Percentiles rank a stretch among this genome's conserved stretches.
These are phyloP conservation scores for Troides aeacus DNA, from an alignment of 2,888 invertebrate genomes.

Conservation along the genomic window DNA sequence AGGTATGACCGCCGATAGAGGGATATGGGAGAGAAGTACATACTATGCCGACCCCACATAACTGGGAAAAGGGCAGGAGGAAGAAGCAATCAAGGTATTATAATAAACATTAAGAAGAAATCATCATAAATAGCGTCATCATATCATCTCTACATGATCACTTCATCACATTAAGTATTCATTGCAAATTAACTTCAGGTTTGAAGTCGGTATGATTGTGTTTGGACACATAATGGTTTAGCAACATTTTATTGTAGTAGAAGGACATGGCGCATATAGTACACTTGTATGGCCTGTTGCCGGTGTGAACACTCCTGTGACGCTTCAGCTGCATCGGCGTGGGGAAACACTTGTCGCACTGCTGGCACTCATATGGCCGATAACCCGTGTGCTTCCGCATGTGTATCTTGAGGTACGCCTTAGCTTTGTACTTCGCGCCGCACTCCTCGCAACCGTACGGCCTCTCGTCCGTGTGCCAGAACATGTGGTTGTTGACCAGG, in stretches of 20 bases:
- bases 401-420: slow-evolving; percentile 45
- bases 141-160: too few relatives aligned
- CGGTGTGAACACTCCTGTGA: slow-evolving; percentile 39
- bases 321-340: slow-evolving; percentile 36
- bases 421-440: slow-evolving; percentile 48
- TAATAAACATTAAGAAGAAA: too few relatives aligned
- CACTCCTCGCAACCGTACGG: slow-evolving; percentile 50
- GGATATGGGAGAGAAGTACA: too few relatives aligned
- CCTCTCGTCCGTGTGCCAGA: slow-evolving; percentile 49
- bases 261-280: slow-evolving; percentile 35
- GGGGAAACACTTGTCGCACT: slow-evolving; percentile 37
- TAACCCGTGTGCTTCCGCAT: slow-evolving; percentile 42
- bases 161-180: background rate
- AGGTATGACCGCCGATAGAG: too few relatives aligned
- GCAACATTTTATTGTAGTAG: slow-evolving; percentile 40
- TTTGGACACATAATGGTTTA: slow-evolving; percentile 40
- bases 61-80: too few relatives aligned
- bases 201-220: slow-evolving; percentile 30
- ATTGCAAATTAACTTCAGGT: background rate
- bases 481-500: slow-evolving; percentile 46
- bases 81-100: too few relatives aligned
- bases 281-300: slow-evolving; percentile 35
- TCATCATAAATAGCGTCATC: too few relatives aligned
- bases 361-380: slow-evolving; percentile 37
- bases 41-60: too few relatives aligned